phyloP scores from a whole-genome alignment of 2,888 invertebrate species.

The Drosophila anomalata region DNA sequence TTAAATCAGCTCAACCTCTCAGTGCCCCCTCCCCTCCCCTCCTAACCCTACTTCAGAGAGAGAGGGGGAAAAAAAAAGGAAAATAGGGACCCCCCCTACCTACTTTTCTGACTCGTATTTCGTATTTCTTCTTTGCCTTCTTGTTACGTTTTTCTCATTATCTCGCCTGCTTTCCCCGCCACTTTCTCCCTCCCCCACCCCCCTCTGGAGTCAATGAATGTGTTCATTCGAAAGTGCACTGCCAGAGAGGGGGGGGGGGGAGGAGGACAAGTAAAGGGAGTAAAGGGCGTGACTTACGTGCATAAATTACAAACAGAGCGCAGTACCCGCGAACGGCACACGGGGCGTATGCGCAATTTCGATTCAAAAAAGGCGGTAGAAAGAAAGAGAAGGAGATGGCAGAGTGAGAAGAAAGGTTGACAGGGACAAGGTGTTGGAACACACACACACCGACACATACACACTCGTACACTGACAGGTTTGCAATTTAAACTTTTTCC shows the following conservation, averaged over 20 bases:
- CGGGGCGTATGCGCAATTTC: constrained; percentile 68
- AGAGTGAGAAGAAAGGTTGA: constrained; percentile 34
- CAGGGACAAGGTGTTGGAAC: constrained; percentile 48
- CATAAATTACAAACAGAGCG: constrained; percentile 61
- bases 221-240: constrained; percentile 40
- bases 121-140: constrained; percentile 39
- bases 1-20: constrained; percentile 55
- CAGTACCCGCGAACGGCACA: constrained; percentile 36
- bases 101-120: constrained; percentile 30
- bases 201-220: constrained; percentile 32
- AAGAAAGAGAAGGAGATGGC: not conserved
- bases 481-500: constrained; percentile 52
- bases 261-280: not conserved
- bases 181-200: constrained; percentile 15
- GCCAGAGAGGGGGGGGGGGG: not conserved
- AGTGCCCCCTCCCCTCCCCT: not conserved
- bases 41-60: not conserved
- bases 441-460: constrained; percentile 8
- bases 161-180: constrained; percentile 51
- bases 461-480: constrained; percentile 14
- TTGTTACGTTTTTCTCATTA: constrained; percentile 68
- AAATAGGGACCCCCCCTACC: not conserved
- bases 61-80: not conserved
- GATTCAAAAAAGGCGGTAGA: constrained; percentile 7
- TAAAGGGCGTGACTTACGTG: constrained; percentile 50